Evolutionary conservation across 2,113 vertebrate species (phyloP).

Genomic region (Pachyramphus minor): DNA sequence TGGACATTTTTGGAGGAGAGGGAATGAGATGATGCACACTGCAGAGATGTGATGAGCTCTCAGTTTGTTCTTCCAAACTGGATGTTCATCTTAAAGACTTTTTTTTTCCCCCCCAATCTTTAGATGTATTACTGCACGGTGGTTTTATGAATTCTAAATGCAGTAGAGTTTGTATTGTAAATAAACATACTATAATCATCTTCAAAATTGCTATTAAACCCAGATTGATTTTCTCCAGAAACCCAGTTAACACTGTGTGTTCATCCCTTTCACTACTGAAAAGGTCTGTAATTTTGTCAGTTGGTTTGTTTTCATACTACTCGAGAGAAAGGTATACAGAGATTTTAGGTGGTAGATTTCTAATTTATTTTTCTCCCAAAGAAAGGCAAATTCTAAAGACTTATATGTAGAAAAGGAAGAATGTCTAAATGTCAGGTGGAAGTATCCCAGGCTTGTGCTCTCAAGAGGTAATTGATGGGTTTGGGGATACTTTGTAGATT

Average conservation of each 20-base stretch:
- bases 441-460: not conserved
- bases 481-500: not conserved
- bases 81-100: not conserved
- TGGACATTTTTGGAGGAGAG: not conserved
- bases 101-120: not conserved
- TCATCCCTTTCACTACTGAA: not conserved
- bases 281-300: not conserved
- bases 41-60: not conserved
- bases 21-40: not conserved
- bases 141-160: not conserved
- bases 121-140: not conserved
- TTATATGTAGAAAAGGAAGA: not conserved
- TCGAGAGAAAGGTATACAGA: not conserved
- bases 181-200: not conserved
- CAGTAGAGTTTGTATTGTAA: not conserved
- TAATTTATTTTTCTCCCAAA: not conserved
- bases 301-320: not conserved
- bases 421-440: not conserved
- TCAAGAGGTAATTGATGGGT: not conserved
- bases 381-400: not conserved
- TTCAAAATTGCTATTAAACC: not conserved
- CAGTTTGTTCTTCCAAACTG: not conserved
- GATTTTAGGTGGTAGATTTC: not conserved
- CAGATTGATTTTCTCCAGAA: not conserved
- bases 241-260: not conserved